Conservation (phyloP, 92 coral and sea anemone genomes). For the Metridium senile region DNA sequence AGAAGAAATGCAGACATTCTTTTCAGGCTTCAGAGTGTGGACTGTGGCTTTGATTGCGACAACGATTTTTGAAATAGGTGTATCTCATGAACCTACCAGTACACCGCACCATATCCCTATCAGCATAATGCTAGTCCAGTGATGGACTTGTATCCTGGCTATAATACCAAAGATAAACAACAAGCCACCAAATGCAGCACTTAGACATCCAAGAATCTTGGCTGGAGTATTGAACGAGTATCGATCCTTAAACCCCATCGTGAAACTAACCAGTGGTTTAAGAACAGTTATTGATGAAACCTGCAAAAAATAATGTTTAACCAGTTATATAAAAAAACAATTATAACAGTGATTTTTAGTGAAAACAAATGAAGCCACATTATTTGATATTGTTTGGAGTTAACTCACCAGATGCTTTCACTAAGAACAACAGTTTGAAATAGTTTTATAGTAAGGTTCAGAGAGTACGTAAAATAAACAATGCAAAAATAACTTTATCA, state of each 20-base stretch:
- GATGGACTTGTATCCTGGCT: conserved; percentile 54
- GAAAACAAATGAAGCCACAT: no score
- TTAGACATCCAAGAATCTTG: conserved; percentile 44
- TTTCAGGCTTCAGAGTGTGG: no score
- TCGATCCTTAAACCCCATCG: conserved; percentile 13
- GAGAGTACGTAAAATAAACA: no score
- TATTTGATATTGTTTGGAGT: no score
- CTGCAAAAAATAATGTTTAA: background rate
- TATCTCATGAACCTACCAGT: conserved; percentile 36
- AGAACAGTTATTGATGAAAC: background rate
- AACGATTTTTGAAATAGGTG: background rate
- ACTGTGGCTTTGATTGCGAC: no score
- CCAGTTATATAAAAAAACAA: background rate
- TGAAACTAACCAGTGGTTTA: background rate
- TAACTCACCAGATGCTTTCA: no score
- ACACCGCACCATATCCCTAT: conserved; percentile 59
- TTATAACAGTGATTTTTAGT: no score
- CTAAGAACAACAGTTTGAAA: no score
- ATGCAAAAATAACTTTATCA: no score
- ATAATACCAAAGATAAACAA: conserved; percentile 49
- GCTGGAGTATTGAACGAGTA: conserved; percentile 47
- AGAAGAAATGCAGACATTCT: no score
- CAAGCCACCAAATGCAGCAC: conserved; percentile 53
- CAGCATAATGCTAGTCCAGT: conserved; percentile 62
- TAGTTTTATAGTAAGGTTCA: no score